Conservation (phyloP, 1,140 invertebrate genomes). For the Acromyrmex echinatior region DNA sequence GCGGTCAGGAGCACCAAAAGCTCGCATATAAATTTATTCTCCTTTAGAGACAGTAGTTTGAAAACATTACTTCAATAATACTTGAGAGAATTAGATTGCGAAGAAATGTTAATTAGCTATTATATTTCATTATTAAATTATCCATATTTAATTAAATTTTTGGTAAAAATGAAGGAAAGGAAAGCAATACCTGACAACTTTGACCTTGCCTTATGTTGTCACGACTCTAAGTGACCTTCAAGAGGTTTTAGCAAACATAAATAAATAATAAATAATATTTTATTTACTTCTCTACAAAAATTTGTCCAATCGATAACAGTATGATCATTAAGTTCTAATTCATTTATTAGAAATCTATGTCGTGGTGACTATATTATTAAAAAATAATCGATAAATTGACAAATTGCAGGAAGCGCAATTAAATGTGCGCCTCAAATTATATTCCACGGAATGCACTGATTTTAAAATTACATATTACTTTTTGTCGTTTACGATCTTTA, state of each 20-base stretch:
- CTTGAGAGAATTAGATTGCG: neutral
- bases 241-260: neutral
- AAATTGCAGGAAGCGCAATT: neutral
- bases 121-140: neutral
- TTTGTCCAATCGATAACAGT: neutral
- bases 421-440: neutral
- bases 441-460: neutral
- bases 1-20: neutral
- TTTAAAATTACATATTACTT: neutral
- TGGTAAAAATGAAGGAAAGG: too few species aligned
- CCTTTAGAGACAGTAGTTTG: neutral
- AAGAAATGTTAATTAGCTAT: neutral
- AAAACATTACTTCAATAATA: neutral
- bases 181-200: too few species aligned
- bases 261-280: neutral
- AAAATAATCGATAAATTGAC: neutral
- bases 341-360: neutral
- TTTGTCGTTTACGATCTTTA: neutral
- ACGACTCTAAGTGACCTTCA: too few species aligned
- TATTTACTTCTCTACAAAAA: neutral
- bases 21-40: neutral
- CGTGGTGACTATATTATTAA: neutral
- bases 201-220: too few species aligned
- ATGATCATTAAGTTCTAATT: neutral
- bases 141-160: neutral